These are phyloP conservation scores for Leptonema lineaticorne DNA, from an alignment of 1,140 invertebrate genomes.

Conservation along the genomic window DNA sequence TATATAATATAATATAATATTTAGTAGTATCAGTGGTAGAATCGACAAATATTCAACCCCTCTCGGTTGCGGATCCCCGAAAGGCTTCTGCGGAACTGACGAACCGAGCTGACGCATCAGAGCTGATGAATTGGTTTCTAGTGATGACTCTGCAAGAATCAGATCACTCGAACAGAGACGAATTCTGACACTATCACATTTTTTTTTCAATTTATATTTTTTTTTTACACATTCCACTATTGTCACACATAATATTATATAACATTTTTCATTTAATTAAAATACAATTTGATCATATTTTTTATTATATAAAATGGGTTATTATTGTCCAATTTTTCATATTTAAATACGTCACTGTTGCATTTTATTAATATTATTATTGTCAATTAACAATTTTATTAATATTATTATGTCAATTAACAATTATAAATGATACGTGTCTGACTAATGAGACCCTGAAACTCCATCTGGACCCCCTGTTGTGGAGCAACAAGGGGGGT, in stretches of 20 bases:
- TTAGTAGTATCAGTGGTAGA: background rate
- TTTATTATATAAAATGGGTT: no score
- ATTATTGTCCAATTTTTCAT: no score
- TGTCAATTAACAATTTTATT: no score
- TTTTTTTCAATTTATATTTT: background rate
- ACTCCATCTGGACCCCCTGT: background rate
- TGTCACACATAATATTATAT: no score
- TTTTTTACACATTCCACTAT: background rate
- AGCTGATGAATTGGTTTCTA: constrained; percentile 29
- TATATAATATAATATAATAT: no score
- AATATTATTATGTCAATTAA: no score
- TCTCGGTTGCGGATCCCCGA: background rate
- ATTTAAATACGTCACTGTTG: no score
- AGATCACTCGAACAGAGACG: constrained; percentile 5
- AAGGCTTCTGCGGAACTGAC: constrained; percentile 9
- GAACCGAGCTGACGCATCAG: constrained; percentile 15
- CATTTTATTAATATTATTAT: no score
- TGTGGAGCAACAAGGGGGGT: constrained; percentile 6
- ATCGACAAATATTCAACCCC: background rate
- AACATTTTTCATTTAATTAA: no score
- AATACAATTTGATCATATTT: no score
- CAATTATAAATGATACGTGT: no score
- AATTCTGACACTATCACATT: background rate
- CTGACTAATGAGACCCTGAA: constrained; percentile 1
- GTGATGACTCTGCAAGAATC: constrained; percentile 25